Base-by-base conservation (phyloP, 2,113 vertebrate genomes). In the Alligator sinensis region DNA sequence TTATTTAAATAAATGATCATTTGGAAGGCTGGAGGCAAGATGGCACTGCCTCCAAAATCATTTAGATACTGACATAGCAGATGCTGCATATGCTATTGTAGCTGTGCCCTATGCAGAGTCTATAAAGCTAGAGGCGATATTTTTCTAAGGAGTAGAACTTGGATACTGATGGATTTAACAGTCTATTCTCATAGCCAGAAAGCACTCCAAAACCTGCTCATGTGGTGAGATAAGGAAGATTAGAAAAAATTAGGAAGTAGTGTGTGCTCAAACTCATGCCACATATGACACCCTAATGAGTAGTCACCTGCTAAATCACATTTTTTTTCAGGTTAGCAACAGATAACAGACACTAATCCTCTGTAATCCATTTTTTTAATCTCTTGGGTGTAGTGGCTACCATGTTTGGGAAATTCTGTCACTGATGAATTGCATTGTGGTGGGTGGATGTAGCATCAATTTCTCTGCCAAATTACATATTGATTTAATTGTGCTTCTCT, bases 181-280 rank as follows among this genome's bases (percentile, higher is more conserved):
- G 74, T 47, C 38, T 47, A 5, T 47, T 47, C 38, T 47, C 38
- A 34, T 6, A 70, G 0, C 63, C 34, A 2, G 21, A 68, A 80
- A 30, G 6, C 47, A 34, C n/a, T 34, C 0, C 0, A 24, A 47
- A 47, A 47, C 38, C 38, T 47, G 38, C 38, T 47, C 38, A 47
- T 8, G 38, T 47, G 38, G 9, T 16, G 28, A 34, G 84, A 9
- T 47, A 47, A 47, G 38, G 38, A 47, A 75, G 16, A 16, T 18
- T 13, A 24, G 21, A 47, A 14, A 61, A 4, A 62, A 10, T 28
- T 4, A 62, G 18, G 30, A 66, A 81, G 24, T 11, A 2, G 12
- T 6, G 54, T n/a, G 30, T 22, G 13, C 38, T 75, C 2, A 1
- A 16, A 25, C 34, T 47, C 28, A 84, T 15, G 2, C 38, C 60